A percentile compares a stretch with the other conserved stretches of the same genome.
Evolutionary conservation across 2,797 vertebrate genomes (phyloP).

Genomic region (Enteromius afrohamiltoni): DNA sequence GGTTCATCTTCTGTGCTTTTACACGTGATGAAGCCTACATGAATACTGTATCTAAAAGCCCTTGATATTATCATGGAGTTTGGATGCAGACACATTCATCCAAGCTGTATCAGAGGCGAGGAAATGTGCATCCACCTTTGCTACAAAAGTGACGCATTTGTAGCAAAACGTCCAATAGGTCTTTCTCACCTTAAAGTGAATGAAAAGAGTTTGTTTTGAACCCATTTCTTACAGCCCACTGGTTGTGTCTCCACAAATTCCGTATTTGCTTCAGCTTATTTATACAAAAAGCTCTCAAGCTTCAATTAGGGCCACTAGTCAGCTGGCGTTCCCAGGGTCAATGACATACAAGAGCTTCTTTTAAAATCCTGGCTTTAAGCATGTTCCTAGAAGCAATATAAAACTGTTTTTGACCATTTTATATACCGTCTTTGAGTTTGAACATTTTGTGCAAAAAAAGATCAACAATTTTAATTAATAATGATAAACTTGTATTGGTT

Average conservation of each 20-base stretch:
- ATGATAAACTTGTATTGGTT: no score
- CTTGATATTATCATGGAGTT: not conserved
- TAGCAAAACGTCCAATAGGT: not conserved
- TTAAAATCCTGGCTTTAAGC: not conserved
- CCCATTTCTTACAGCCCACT: not conserved
- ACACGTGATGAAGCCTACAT: not conserved
- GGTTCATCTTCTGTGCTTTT: conserved; percentile 5
- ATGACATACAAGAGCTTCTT: not conserved
- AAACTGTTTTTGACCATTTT: not conserved
- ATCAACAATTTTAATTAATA: no score
- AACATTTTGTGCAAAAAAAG: no score
- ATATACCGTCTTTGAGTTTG: not conserved
- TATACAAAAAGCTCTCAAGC: not conserved
- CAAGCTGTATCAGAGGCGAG: not conserved
- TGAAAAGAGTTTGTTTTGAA: not conserved
- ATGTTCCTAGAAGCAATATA: not conserved
- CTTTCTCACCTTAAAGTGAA: not conserved
- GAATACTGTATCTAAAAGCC: conserved; percentile 27
- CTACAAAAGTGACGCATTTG: not conserved
- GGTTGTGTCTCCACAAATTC: not conserved
- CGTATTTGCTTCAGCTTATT: not conserved
- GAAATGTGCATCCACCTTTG: not conserved
- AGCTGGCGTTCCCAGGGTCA: not conserved
- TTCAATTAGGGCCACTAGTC: not conserved
- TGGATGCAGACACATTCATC: conserved; percentile 2